Base-by-base conservation (phyloP, 1,140 invertebrate genomes). In the Macrobrachium rosenbergii region DNA sequence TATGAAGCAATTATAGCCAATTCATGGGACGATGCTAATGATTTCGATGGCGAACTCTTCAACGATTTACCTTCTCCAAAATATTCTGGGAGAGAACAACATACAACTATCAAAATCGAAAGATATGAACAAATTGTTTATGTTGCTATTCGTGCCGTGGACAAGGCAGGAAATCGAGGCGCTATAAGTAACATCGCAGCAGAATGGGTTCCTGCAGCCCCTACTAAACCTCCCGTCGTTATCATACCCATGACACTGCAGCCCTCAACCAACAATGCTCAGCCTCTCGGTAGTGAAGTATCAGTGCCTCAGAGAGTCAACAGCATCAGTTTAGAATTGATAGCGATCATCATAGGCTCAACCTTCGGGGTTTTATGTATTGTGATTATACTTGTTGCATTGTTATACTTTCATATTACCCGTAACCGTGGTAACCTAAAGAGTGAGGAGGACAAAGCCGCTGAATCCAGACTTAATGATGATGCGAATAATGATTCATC, bases 101-200 rank as follows among this genome's bases (percentile, higher is more conserved):
- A 81, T 0, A 84, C 87, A 28, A 78, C 73, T 1, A 73, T 88
- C 2, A 81, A 72, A 59, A 79, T 88, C 60, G 83, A 73, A 23
- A 43, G 87, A 64, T 88, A 80, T n/a, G 87, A 88, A 19, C 73
- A 88, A 63, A 82, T 79, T 43, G 45, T 67, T 63, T 94, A 92
- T 88, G 92, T 94, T 86, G 92, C 93, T 28, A 90, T 95, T 6
- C 90, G 93, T 45, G 93, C 93, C 0, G 92, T 93, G 72, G 92
- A 92, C 82, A 89, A 90, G 12, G 82, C 79, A 16, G 91, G 91
- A n/a, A 91, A 92, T 60, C 90, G 91, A 12, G 93, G 93, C 3
- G 92, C 93, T 10, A 90, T 93, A 21, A 94, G 94, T 0, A 95
- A 95, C 90, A 93, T 93, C 90, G 93, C 93, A 7, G 90, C 92